A percentile compares a stretch with the other conserved stretches of the same genome.
Conservation (phyloP, 2,888 invertebrate genomes). For the Luperina nickerlii region DNA sequence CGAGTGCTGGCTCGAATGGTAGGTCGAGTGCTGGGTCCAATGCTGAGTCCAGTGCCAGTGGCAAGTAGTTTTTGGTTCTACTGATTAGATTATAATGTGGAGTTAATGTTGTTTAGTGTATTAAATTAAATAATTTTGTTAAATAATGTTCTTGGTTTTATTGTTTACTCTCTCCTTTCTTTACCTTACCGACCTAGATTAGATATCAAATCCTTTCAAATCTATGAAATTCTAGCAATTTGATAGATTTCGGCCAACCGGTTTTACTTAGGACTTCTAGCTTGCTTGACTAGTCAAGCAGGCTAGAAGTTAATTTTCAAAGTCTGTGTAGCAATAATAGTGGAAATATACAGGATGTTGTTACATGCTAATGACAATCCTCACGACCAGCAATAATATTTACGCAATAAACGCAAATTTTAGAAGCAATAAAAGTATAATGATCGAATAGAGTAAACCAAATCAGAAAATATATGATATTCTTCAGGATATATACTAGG, state of each 20-base stretch:
- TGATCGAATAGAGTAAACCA: too few relatives aligned
- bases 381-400: background rate
- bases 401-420: background rate
- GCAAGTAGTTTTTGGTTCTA: constrained; percentile 36
- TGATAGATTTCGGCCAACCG: too few relatives aligned
- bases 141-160: background rate
- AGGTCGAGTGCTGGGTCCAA: constrained; percentile 25
- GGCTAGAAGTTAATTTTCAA: too few relatives aligned
- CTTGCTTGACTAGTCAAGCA: too few relatives aligned
- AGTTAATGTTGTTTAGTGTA: background rate
- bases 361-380: background rate
- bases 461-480: too few relatives aligned
- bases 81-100: background rate
- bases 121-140: constrained; percentile 24
- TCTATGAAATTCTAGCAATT: background rate
- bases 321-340: background rate
- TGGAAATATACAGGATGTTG: background rate
- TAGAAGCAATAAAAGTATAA: too few relatives aligned
- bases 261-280: too few relatives aligned
- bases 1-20: constrained; percentile 22
- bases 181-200: too few relatives aligned
- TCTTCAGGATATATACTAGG: too few relatives aligned
- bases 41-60: constrained; percentile 39
- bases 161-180: background rate
- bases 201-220: background rate